A percentile compares a stretch with the other conserved stretches of the same genome.
phyloP scores from a whole-genome alignment of 2,113 vertebrate species.

The Centrocercus urophasianus region DNA sequence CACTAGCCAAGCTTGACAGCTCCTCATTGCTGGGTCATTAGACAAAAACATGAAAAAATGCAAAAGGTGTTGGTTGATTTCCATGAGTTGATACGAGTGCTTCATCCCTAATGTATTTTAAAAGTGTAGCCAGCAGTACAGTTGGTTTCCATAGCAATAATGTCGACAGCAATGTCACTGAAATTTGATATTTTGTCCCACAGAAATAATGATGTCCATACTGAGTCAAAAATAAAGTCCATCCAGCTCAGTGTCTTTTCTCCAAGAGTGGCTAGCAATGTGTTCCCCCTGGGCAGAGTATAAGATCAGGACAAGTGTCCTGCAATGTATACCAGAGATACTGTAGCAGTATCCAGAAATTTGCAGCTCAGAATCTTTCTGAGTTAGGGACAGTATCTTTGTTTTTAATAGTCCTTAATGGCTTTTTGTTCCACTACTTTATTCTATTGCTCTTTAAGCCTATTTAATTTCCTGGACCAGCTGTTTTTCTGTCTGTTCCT shows the following conservation, averaged over 20 bases:
- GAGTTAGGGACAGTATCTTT: not conserved
- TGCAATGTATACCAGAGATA: not conserved
- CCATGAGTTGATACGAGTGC: conserved; percentile 3
- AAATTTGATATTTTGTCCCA: not conserved
- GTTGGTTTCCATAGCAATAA: conserved; percentile 40
- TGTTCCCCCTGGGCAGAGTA: not conserved
- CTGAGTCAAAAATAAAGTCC: not conserved
- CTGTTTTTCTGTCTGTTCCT: not conserved
- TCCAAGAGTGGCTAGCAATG: not conserved
- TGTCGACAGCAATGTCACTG: not conserved
- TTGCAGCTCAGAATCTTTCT: not conserved
- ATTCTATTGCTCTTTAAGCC: not conserved
- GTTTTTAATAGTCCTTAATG: not conserved
- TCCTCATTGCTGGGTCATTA: conserved; percentile 22
- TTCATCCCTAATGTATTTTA: conserved; percentile 20
- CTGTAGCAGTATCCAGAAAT: not conserved
- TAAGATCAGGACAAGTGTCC: not conserved
- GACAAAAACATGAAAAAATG: conserved; percentile 18
- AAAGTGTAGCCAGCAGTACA: not conserved
- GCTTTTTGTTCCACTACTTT: not conserved
- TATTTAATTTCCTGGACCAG: not conserved
- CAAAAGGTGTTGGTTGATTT: not conserved
- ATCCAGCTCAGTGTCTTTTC: not conserved
- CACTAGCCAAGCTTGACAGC: conserved; percentile 16
- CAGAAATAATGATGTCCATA: not conserved